These are phyloP conservation scores for Esox masquinongy DNA, from an alignment of 2,797 vertebrate species.

Conservation along the genomic window DNA sequence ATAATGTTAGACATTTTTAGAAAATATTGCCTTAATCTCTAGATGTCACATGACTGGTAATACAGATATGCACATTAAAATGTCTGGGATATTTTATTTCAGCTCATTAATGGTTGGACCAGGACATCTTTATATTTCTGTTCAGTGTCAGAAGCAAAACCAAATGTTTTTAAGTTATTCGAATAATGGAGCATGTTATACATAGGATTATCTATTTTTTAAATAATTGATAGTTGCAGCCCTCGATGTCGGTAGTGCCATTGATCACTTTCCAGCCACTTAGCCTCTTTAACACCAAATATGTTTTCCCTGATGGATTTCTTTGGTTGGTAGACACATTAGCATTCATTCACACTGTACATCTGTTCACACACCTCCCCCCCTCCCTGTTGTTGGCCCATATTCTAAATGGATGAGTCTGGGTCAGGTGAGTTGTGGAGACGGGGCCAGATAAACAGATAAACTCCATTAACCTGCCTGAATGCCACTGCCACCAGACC, in stretches of 20 bases:
- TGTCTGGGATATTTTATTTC: too few relatives aligned
- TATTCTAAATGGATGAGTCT: slow-evolving; percentile 57
- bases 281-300: slow-evolving; percentile 33
- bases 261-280: background rate
- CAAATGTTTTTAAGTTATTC: too few relatives aligned
- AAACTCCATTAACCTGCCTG: slow-evolving; percentile 63
- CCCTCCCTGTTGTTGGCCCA: slow-evolving; percentile 29
- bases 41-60: background rate
- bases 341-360: slow-evolving; percentile 54
- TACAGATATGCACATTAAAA: too few relatives aligned
- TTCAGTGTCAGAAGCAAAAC: too few relatives aligned
- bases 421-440: slow-evolving; percentile 27
- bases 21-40: too few relatives aligned
- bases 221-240: too few relatives aligned
- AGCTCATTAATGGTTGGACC: too few relatives aligned
- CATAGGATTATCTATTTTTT: too few relatives aligned
- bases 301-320: slow-evolving; percentile 42
- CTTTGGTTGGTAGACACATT: slow-evolving; percentile 40
- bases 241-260: background rate
- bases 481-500: slow-evolving; percentile 17
- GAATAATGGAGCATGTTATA: too few relatives aligned
- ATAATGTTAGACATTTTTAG: too few relatives aligned
- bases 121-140: too few relatives aligned
- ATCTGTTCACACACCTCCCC: slow-evolving; percentile 17
- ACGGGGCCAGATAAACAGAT: slow-evolving; percentile 65